Evolutionary conservation across 2,888 invertebrate genomes (phyloP).

Genomic region (Eilema depressum): DNA sequence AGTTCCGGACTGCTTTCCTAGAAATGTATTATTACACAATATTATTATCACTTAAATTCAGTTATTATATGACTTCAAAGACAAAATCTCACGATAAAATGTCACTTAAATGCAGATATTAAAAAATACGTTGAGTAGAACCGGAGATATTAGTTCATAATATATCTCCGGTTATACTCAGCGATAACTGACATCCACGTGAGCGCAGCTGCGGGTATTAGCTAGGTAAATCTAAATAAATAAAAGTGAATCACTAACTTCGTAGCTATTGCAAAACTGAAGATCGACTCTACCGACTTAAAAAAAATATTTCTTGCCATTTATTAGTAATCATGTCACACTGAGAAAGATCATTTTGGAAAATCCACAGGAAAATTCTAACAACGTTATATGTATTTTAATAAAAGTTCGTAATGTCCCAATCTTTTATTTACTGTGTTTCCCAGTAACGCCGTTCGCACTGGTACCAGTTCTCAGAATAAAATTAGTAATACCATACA

Average conservation of each 20-base stretch:
- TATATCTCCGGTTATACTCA: too few relatives aligned
- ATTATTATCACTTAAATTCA: conserved; percentile 4
- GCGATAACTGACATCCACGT: too few relatives aligned
- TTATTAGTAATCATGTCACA: background rate
- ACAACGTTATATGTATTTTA: background rate
- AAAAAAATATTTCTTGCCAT: background rate
- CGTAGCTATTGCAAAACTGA: background rate
- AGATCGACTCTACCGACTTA: background rate
- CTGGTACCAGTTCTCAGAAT: too few relatives aligned
- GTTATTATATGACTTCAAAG: background rate
- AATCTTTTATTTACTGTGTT: too few relatives aligned
- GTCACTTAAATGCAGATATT: background rate
- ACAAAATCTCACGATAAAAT: background rate
- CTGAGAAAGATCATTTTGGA: background rate
- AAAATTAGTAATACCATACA: too few relatives aligned
- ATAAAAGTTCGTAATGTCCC: too few relatives aligned
- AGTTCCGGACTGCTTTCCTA: background rate
- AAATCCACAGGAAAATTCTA: background rate
- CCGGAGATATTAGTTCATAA: too few relatives aligned
- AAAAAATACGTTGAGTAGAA: too few relatives aligned
- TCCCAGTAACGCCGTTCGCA: too few relatives aligned
- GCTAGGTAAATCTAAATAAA: background rate
- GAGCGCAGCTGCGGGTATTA: too few relatives aligned
- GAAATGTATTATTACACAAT: conserved; percentile 1
- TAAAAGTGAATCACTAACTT: background rate